phyloP scores from a whole-genome alignment of 1,140 invertebrate genomes.

The Physella acuta region DNA sequence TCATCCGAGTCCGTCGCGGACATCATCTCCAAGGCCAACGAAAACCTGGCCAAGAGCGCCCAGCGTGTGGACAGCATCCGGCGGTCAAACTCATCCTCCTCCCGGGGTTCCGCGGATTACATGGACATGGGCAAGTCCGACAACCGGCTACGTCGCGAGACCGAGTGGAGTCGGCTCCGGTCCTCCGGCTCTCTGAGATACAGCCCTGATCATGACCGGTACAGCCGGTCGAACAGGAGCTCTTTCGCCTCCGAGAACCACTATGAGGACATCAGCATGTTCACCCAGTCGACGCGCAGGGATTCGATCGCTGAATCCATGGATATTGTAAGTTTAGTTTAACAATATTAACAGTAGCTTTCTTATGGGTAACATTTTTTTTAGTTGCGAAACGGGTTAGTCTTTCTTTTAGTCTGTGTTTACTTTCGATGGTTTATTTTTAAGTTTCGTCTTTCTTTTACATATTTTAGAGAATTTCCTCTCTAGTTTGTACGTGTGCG shows the following conservation, averaged over 20 bases:
- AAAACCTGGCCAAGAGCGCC: constrained; percentile 37
- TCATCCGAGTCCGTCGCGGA: constrained; percentile 31
- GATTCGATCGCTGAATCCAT: constrained; percentile 24
- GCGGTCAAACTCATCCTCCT: constrained; percentile 44
- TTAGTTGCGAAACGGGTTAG: neutral
- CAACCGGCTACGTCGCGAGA: constrained; percentile 35
- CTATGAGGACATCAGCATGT: constrained; percentile 38
- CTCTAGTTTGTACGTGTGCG: too few relatives aligned
- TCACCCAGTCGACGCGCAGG: constrained; percentile 25
- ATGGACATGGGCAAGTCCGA: constrained; percentile 45
- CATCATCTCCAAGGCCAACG: constrained; percentile 32
- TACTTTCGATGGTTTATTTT: neutral
- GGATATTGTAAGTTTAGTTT: neutral
- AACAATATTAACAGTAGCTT: neutral
- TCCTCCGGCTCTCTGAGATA: constrained; percentile 36
- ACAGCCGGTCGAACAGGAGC: constrained; percentile 26
- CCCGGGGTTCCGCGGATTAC: constrained; percentile 39
- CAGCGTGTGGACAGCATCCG: constrained; percentile 44
- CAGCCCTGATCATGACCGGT: constrained; percentile 16
- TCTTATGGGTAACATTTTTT: neutral
- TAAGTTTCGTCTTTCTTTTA: neutral
- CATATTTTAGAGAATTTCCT: neutral
- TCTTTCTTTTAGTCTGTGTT: neutral
- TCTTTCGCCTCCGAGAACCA: constrained; percentile 33
- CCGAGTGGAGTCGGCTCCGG: constrained; percentile 48